Evolutionary conservation across 1,140 invertebrate genomes (phyloP), one percentile per base, ranked within the genome.

Genomic region (Heterodera carotae): DNA sequence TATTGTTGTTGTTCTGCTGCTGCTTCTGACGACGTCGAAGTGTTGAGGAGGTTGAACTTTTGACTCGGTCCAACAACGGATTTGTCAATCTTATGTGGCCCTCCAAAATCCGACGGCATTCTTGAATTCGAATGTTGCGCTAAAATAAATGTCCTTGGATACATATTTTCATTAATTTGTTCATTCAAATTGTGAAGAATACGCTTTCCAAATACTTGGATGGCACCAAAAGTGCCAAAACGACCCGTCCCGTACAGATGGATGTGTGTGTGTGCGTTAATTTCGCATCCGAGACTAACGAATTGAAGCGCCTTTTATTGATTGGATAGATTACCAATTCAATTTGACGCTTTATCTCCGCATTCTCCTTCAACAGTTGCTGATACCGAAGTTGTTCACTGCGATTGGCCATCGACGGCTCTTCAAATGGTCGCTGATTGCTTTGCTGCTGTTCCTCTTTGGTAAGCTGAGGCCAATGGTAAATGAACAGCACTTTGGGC

Each of bases 301-400:
- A 43, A 43, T 10, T 12, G 18, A 1, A 6, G 6, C 8, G 3
- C 3, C 18, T 66, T 66, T 62, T 43, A 34, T 62, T 74, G 1
- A 29, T 39, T 29, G n/a, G 1, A 29, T 39, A 12, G n/a, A 87
- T 90, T 88, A 96, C 95, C 91, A 93, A 92, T 82, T 93, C 91
- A 85, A 98, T 97, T 68, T 97, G 92, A 89, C 93, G 93, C 89
- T 97, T 94, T 67, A 98, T 90, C 88, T 97, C 94, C 85, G 97
- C 95, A 89, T 98, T 99, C 89, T 98, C 96, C 68, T 91, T 91
- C 15, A 97, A 89, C n/a, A 98, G 89, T 86, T 95, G 95, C 84
- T 95, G 92, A 88, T 96, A 96, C 67, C 92, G 91, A 88, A 98
- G 95, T 87, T 98, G 95, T 83, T 97, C 95, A 1, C 78, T 71